Evolutionary conservation across 2,113 vertebrate species (phyloP), one percentile per base, ranked within the genome.

Genomic region (Leiothrix lutea): DNA sequence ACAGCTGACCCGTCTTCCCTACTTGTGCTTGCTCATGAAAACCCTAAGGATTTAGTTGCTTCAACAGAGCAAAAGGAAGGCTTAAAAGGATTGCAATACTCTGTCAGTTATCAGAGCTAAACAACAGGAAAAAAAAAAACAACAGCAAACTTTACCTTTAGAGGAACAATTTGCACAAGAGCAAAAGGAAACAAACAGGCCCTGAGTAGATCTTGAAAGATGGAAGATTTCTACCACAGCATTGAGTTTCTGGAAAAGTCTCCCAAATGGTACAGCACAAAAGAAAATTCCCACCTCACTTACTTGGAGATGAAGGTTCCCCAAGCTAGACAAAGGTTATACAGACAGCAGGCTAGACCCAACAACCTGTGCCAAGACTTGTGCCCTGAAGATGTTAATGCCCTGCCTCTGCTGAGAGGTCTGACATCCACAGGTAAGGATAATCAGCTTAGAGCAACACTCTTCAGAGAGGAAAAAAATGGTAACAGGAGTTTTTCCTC

Each of bases 41-140:
- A 77, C 29, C 58, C 20, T 28, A 31, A 29, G 31, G 45, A 67
- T 80, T 42, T 14, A 53, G 15, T 36, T 65, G 29, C 21, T 66
- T 69, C 61, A 70, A 12, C 0, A 66, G 31, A 61, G 22, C 42
- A 81, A 81, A 90, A 78, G 15, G 40, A 70, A 86, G 23, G 33
- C 48, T 83, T 45, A 62, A 80, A 48, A 35, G 20, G 28, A 80
- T 19, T 40, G 25, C 13, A 62, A 3, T 45, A 42, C 28, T 71
- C 57, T 80, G 28, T n/a, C 36, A 51, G 13, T 64, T 64, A 54
- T 25, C 33, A 58, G 42, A 48, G 7, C 9, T 45, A 71, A 88
- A 71, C 4, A 9, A 3, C 9, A 50, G 18, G 29, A 35, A 25
- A 65, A 33, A 70, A 31, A 8, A n/a, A n/a, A 8, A 0, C 2